Base-by-base conservation (phyloP, 1,140 invertebrate species). In the Oncopodura yosiiana region DNA sequence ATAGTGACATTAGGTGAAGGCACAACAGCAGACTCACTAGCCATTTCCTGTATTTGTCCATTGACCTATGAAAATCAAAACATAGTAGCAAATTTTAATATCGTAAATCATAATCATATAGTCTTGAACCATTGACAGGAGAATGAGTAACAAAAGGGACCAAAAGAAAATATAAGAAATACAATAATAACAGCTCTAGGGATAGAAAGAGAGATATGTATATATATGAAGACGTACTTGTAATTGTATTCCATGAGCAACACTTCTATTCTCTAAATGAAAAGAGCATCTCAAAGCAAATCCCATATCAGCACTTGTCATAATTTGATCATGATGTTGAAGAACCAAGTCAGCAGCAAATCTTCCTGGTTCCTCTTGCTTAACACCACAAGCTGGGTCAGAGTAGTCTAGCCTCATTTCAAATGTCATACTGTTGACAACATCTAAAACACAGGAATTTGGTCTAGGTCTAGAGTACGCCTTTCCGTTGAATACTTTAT, bases 401-500 rank as follows among this genome's bases (percentile, higher is more conserved):
- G 71, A 66, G 60, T 74, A 75, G 26, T 68, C 66, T 65, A 75
- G 66, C 5, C 26, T 53, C 2, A 75, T 65, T 12, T 72, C 68
- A 48, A 75, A 75, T 16, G 69, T 69, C 19, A 74, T 64, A 24
- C 58, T 60, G 45, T 69, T 67, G 19, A 61, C 60, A 11, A 75
- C 70, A 60, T 77, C 74, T 3, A 68, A 65, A 5, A 75, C 72
- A 56, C 75, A 77, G 1, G 72, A 72, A 49, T 72, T 74, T 18
- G 75, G 75, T 19, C 71, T 68, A 3, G 66, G 66, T 56, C 75
- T 74, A 38, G 74, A 70, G 63, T 77, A 77, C 24, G 77, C 68
- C 57, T 76, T 75, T 6, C 75, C 75, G 56, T 72, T 72, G 67
- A 78, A 78, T 36, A 76, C 65, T 54, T 73, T 74, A 53, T 73